Evolutionary conservation across 2,888 invertebrate genomes (phyloP), one percentile per base, ranked within the genome.

Genomic region (Limnephilus marmoratus): DNA sequence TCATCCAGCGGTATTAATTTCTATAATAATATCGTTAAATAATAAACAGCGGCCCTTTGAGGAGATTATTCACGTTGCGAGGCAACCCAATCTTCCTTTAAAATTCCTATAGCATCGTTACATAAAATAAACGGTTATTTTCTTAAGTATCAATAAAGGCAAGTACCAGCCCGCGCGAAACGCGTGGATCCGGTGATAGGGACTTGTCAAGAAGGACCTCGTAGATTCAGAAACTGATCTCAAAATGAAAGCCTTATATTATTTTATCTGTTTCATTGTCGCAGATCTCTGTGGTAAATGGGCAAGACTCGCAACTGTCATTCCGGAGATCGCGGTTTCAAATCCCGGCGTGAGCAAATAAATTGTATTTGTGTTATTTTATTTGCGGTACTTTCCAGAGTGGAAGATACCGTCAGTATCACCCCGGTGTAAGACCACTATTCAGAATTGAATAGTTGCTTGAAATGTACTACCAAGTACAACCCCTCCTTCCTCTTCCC

Each of bases 91-190:
- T 68, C 53, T 68, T 68, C 53, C 53, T 68, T 68, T 68, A 68
- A 68, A 68, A 68, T 68, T 68, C 53, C 53, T 68, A 68, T 68
- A 68, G 53, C 53, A 18, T 68, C 53, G 29, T 83, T 83, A 18
- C 83, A 83, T 37, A 37, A 83, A 83, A 31, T 18, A 18, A 83
- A 83, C 83, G 83, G 37, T 83, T 83, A 83, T 83, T 83, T 83
- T 83, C 83, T 34, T 37, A 83, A 83, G 83, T 83, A 83, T 83
- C 83, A 83, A 83, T 83, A 83, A 83, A 83, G 37, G 37, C 83
- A 68, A 68, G 53, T 68, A 68, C 18, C 53, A 18, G 53, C 53
- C 53, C 5, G 53, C 53, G 24, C 5, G 53, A 68, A 68, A 68
- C 13, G 53, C 53, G 53, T 68, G 53, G 18, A 7, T 18, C 53